These are phyloP conservation scores for Trigoniulus corallinus DNA, from an alignment of 1,140 invertebrate genomes.

Conservation along the genomic window DNA sequence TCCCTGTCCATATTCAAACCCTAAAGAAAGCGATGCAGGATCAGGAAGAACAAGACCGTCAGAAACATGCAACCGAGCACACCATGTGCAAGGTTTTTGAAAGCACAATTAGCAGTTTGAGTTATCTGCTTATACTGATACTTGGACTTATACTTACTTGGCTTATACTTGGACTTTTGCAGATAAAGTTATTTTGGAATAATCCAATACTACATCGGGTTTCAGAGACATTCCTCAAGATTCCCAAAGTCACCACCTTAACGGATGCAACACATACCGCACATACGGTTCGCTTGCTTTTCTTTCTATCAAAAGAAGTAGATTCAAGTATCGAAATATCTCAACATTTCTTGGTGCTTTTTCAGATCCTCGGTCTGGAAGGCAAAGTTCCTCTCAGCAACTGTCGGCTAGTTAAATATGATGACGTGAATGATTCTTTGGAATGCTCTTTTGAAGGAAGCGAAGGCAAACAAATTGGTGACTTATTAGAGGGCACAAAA, in stretches of 20 bases:
- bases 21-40: conserved; percentile 45
- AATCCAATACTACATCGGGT: conserved; percentile 37
- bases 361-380: conserved; percentile 38
- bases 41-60: conserved; percentile 44
- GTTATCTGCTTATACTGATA: neutral
- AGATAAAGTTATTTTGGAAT: conserved; percentile 42
- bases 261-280: conserved; percentile 37
- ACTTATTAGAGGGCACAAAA: conserved; percentile 30
- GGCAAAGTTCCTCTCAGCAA: conserved; percentile 38
- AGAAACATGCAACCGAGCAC: conserved; percentile 38
- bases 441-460: conserved; percentile 47
- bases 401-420: conserved; percentile 55
- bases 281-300: conserved; percentile 29
- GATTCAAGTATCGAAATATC: too few relatives aligned
- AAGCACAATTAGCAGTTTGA: neutral
- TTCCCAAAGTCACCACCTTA: conserved; percentile 38
- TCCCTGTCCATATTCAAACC: conserved; percentile 53
- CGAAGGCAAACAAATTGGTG: conserved; percentile 34
- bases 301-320: too few relatives aligned
- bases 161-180: neutral
- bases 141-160: too few relatives aligned
- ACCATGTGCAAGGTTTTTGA: conserved; percentile 36
- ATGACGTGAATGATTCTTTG: conserved; percentile 45
- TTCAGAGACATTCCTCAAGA: conserved; percentile 34
- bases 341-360: too few relatives aligned